A percentile compares a stretch with the other conserved stretches of the same genome.
These are phyloP conservation scores for Itoplectis maculator DNA, from an alignment of 2,888 invertebrate genomes.

Conservation along the genomic window DNA sequence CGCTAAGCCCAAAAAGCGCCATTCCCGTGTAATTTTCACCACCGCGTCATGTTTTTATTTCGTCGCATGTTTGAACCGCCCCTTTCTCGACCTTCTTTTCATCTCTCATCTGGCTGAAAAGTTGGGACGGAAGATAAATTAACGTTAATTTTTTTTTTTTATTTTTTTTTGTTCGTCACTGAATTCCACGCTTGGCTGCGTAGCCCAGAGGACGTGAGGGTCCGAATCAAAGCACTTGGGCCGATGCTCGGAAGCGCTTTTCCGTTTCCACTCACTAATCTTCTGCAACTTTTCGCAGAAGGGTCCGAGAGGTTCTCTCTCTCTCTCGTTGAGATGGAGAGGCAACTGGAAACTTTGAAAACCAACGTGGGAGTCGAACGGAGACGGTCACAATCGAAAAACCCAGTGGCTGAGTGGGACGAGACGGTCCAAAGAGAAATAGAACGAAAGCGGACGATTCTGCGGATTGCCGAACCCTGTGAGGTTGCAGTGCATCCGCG, in stretches of 20 bases:
- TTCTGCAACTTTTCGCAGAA: conserved; percentile 35
- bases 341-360: conserved; percentile 36
- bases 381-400: conserved; percentile 32
- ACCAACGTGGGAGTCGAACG: conserved; percentile 1
- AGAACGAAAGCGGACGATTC: conserved; percentile 47
- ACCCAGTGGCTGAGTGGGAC: conserved; percentile 20
- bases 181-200: conserved; percentile 28
- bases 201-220: conserved; percentile 36
- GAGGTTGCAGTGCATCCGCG: conserved; percentile 56
- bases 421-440: conserved; percentile 28
- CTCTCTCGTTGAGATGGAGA: conserved; percentile 4
- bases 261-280: background rate
- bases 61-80: background rate
- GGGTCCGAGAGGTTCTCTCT: conserved; percentile 21
- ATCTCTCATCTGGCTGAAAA: too few species aligned
- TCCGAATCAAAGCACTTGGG: conserved; percentile 53
- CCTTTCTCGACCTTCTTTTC: background rate
- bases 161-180: background rate
- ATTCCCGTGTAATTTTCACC: conserved; percentile 46
- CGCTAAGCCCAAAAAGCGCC: background rate
- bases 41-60: background rate
- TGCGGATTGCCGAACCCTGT: conserved; percentile 54
- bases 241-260: conserved; percentile 27
- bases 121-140: conserved; percentile 13
- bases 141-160: conserved; percentile 21